phyloP scores from a whole-genome alignment of 2,797 vertebrate species.

The Rhynchotus rufescens region DNA sequence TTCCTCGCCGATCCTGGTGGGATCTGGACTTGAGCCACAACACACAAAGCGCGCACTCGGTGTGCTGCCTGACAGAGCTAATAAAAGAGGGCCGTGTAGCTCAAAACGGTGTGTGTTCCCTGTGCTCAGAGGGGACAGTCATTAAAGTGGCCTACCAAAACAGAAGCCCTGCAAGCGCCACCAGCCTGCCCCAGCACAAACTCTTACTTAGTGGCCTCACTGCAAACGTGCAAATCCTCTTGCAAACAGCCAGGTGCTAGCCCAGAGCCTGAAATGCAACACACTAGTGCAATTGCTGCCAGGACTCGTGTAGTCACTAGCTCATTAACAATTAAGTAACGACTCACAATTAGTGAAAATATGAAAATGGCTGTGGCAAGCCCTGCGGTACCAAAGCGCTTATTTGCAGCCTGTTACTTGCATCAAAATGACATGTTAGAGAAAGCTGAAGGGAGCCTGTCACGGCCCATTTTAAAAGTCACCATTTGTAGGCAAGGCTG shows the following conservation, averaged over 20 bases:
- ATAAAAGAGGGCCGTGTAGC: conserved; percentile 27
- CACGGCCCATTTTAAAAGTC: conserved; percentile 60
- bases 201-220: not conserved
- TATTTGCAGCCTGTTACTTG: conserved; percentile 28
- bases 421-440: conserved; percentile 21
- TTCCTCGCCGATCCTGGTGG: conserved; percentile 3
- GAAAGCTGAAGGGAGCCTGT: conserved; percentile 53
- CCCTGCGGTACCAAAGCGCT: not conserved
- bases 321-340: not conserved
- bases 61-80: conserved; percentile 38
- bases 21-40: conserved; percentile 43
- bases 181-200: not conserved
- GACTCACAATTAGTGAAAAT: not conserved
- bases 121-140: not conserved
- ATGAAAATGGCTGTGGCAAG: not conserved
- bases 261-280: not conserved
- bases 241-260: not conserved
- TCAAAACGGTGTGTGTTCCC: not conserved
- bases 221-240: not conserved
- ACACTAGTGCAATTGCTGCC: not conserved
- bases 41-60: not conserved
- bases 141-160: not conserved
- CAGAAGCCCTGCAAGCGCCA: not conserved
- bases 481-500: conserved; percentile 34
- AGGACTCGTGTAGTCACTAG: not conserved